Evolutionary conservation across 2,113 vertebrate genomes (phyloP).

Genomic region (Haplochromis burtoni): DNA sequence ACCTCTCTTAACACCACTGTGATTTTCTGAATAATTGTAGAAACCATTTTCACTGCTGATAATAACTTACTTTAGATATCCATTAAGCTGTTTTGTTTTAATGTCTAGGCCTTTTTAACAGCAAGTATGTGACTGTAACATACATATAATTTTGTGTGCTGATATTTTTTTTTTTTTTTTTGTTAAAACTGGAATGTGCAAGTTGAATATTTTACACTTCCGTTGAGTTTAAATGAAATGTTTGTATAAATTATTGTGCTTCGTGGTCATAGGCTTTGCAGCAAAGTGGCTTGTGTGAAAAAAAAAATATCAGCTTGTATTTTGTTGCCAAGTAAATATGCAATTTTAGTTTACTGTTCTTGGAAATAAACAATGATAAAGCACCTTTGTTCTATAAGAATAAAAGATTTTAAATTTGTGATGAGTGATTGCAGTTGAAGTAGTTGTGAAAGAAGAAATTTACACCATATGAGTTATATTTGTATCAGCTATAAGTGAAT

Average conservation of each 20-base stretch:
- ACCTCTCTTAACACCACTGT: conserved; percentile 2
- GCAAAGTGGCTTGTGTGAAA: conserved; percentile 37
- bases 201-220: not conserved
- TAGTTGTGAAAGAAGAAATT: not conserved
- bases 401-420: conserved; percentile 5
- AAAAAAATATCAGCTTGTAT: conserved; percentile 21
- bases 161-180: not conserved
- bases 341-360: conserved; percentile 1
- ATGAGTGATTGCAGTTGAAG: not conserved
- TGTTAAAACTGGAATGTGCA: not conserved
- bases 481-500: not conserved
- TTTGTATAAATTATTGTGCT: conserved; percentile 59
- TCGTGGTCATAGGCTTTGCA: conserved; percentile 30
- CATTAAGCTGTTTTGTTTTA: not conserved
- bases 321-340: conserved; percentile 27
- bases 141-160: not conserved
- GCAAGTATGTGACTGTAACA: not conserved
- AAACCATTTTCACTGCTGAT: not conserved
- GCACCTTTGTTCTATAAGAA: conserved; percentile 10
- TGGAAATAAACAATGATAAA: conserved; percentile 35
- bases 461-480: not conserved
- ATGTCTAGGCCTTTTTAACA: not conserved
- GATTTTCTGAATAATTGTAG: not conserved
- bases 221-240: not conserved
- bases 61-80: not conserved